Evolutionary conservation across 1,140 invertebrate species (phyloP).

Genomic region (Lerema accius): DNA sequence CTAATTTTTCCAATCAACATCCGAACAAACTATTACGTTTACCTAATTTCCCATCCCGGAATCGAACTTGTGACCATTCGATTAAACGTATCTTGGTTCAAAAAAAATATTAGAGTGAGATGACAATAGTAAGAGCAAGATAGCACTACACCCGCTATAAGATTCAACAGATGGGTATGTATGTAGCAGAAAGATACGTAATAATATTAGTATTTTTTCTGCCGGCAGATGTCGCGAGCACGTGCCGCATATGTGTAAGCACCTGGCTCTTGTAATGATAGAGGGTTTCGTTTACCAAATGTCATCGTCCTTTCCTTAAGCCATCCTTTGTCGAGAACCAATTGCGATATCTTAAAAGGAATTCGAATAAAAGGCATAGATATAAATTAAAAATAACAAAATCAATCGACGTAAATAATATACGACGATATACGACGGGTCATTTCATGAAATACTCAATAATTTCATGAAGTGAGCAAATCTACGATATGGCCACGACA

Average conservation of each 20-base stretch:
- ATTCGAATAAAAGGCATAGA: conserved; percentile 13
- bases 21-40: too few relatives aligned
- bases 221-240: conserved; percentile 67
- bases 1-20: too few relatives aligned
- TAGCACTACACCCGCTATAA: conserved; percentile 39
- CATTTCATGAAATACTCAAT: too few relatives aligned
- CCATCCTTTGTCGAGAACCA: conserved; percentile 35
- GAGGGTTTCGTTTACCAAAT: conserved; percentile 60
- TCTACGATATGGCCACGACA: too few relatives aligned
- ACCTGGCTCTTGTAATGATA: conserved; percentile 70
- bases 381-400: not conserved
- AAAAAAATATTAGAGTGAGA: not conserved
- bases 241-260: conserved; percentile 59
- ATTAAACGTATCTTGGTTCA: too few relatives aligned
- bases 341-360: conserved; percentile 20
- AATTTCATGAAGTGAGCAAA: too few relatives aligned
- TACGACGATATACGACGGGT: too few relatives aligned
- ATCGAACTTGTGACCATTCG: too few relatives aligned
- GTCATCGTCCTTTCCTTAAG: conserved; percentile 41
- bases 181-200: conserved; percentile 65
- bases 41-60: too few relatives aligned
- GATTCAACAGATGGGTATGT: conserved; percentile 60
- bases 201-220: conserved; percentile 59
- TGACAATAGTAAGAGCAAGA: conserved; percentile 5
- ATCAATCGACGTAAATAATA: not conserved